Percentiles rank a stretch among this genome's conserved stretches.
Conservation (phyloP, 2,797 vertebrate genomes). For the Urophycis tenuis region DNA sequence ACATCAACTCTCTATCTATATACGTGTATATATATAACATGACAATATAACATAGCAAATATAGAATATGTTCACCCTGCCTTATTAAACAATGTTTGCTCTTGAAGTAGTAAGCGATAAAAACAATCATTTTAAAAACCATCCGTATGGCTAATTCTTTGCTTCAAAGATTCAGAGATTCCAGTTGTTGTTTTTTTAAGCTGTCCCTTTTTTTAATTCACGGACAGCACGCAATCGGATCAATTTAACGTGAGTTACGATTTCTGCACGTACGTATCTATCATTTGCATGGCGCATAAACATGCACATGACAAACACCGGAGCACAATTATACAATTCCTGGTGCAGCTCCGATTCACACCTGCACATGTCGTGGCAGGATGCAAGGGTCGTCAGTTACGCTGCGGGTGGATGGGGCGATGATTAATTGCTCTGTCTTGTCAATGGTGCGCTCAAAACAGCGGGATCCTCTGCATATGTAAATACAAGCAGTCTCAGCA, state of each 20-base stretch:
- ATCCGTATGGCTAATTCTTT: not conserved
- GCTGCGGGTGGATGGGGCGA: slow-evolving; percentile 81
- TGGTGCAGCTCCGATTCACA: slow-evolving; percentile 79
- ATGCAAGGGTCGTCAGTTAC: slow-evolving; percentile 77
- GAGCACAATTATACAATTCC: slow-evolving; percentile 46
- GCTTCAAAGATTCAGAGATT: not conserved
- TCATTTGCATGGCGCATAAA: slow-evolving; percentile 32
- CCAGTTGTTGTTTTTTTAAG: not conserved
- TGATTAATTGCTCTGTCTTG: slow-evolving; percentile 98
- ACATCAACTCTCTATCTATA: no score
- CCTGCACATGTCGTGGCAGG: slow-evolving; percentile 82
- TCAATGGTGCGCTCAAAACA: slow-evolving; percentile 79
- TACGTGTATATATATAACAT: no score
- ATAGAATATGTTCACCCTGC: not conserved
- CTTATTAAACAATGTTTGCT: not conserved
- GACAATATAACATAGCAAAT: not conserved
- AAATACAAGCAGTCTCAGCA: slow-evolving; percentile 81
- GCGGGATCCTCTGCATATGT: slow-evolving; percentile 87
- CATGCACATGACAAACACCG: slow-evolving; percentile 38
- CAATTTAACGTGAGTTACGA: slow-evolving; percentile 28
- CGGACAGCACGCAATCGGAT: not conserved
- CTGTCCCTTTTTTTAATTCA: not conserved
- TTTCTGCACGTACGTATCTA: slow-evolving; percentile 14
- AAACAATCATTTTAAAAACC: not conserved
- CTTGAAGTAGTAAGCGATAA: not conserved